Percentiles rank a stretch among this genome's conserved stretches.
Conservation (phyloP, 2,113 vertebrate species). For the Xyrauchen texanus region DNA sequence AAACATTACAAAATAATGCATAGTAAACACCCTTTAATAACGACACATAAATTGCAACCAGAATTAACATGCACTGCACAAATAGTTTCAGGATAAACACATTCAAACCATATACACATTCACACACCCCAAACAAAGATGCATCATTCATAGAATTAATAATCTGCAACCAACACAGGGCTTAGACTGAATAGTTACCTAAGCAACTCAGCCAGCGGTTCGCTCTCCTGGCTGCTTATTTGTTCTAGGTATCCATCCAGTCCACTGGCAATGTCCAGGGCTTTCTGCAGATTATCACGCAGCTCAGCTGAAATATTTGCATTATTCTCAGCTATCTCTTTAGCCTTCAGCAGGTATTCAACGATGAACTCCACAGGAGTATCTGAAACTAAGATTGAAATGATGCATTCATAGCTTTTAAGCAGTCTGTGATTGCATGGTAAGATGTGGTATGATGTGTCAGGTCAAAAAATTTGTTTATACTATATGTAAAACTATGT, state of each 20-base stretch:
- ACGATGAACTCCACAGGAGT: slow-evolving; percentile 70
- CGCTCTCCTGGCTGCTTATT: slow-evolving; percentile 68
- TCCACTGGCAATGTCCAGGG: slow-evolving; percentile 73
- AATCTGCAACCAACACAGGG: background rate
- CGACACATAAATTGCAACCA: background rate
- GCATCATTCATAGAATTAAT: background rate
- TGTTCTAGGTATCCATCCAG: slow-evolving; percentile 71
- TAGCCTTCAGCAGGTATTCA: slow-evolving; percentile 76
- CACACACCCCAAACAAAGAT: background rate
- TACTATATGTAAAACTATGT: too few species aligned
- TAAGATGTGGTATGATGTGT: too few species aligned
- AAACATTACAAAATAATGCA: background rate
- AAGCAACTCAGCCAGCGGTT: slow-evolving; percentile 67
- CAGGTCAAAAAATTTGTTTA: too few species aligned
- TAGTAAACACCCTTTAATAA: background rate
- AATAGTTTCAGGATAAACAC: background rate
- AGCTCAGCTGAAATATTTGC: slow-evolving; percentile 67
- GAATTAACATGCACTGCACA: background rate
- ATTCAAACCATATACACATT: background rate
- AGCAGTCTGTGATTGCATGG: too few species aligned
- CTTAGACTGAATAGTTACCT: slow-evolving; percentile 48
- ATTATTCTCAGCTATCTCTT: slow-evolving; percentile 63
- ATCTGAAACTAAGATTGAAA: slow-evolving; percentile 65
- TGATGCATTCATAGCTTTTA: background rate
- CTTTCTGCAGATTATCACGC: slow-evolving; percentile 68